Conservation (phyloP, 1,140 invertebrate species). For the Planococcus citri region DNA sequence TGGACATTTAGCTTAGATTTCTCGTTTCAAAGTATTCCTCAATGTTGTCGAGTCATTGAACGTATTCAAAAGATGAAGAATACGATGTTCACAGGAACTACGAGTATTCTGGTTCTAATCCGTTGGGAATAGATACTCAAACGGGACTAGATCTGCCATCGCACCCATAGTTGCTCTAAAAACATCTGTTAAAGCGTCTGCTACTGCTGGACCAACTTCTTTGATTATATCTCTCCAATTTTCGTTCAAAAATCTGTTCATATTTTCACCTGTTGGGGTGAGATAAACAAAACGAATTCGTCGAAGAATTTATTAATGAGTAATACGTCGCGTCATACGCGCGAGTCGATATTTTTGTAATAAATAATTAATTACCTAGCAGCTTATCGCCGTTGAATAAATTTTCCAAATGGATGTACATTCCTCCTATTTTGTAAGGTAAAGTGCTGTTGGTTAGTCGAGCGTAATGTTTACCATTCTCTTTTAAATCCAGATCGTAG, state of each 20-base stretch:
- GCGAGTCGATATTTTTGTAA: no score
- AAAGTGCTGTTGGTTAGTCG: constrained; percentile 27
- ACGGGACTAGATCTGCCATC: constrained; percentile 30
- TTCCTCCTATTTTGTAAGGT: constrained; percentile 36
- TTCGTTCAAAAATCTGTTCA: constrained; percentile 35
- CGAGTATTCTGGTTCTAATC: background rate
- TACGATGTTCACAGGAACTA: no score
- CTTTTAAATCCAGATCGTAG: constrained; percentile 25
- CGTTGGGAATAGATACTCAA: constrained; percentile 28
- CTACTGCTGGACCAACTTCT: constrained; percentile 33
- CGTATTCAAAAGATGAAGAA: background rate
- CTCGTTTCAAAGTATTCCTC: no score
- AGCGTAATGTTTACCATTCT: constrained; percentile 28
- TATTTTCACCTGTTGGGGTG: constrained; percentile 34
- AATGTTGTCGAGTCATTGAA: no score
- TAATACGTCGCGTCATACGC: no score
- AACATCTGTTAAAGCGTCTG: constrained; percentile 30
- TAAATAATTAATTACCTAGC: constrained; percentile 30
- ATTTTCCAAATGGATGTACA: constrained; percentile 47
- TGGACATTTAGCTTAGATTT: no score
- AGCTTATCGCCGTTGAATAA: constrained; percentile 45
- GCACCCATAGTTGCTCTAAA: constrained; percentile 29
- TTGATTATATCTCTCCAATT: constrained; percentile 34
- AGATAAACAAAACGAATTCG: constrained; percentile 23
- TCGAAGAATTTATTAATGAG: background rate